Base-by-base conservation (phyloP, 2,113 vertebrate species). In the Phrynocephalus versicolor region DNA sequence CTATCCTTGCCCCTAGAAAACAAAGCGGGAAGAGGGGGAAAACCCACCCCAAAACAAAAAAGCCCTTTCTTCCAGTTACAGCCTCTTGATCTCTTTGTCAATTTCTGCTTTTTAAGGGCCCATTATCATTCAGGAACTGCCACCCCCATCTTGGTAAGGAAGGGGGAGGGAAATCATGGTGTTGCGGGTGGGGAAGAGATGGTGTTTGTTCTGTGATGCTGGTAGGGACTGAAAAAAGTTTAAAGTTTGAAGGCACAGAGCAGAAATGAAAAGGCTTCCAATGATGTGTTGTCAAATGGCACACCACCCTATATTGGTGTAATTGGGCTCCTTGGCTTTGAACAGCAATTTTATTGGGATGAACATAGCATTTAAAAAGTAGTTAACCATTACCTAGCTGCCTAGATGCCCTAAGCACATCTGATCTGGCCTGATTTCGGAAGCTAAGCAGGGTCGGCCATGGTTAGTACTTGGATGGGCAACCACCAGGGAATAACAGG, bases 61-160 rank as follows among this genome's bases (percentile, higher is more conserved):
- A n/a, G n/a, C 13, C 23, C 82, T 93, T 67, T 80, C 88, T 93
- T 30, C 0, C 88, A 90, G 87, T 90, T 93, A 88, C 91, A 87
- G 89, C 64, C 90, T 89, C 90, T 94, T 93, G 91, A 95, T 94
- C 93, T 94, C 94, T 96, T 94, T 94, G 93, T 95, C 93, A 91
- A 72, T 85, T 74, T 85, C 81, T 89, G 88, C 93, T 94, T 94
- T 91, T 91, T 92, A 94, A 92, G 73, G 90, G 92, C 91, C 91
- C 90, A 93, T 93, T 95, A 91, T 90, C 95, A 94, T 90, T 95
- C 92, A 91, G 89, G 83, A 95, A 91, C 89, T 82, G 82, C 71
- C 84, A 79, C 88, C 92, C 14, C 81, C 82, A 33, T 81, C 60
- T 83, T 79, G 79, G 67, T 80, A 1, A 73, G 58, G 80, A 83